Evolutionary conservation across 1,140 invertebrate genomes (phyloP), one percentile per base, ranked within the genome.

Genomic region (Drosophila kikkawai): DNA sequence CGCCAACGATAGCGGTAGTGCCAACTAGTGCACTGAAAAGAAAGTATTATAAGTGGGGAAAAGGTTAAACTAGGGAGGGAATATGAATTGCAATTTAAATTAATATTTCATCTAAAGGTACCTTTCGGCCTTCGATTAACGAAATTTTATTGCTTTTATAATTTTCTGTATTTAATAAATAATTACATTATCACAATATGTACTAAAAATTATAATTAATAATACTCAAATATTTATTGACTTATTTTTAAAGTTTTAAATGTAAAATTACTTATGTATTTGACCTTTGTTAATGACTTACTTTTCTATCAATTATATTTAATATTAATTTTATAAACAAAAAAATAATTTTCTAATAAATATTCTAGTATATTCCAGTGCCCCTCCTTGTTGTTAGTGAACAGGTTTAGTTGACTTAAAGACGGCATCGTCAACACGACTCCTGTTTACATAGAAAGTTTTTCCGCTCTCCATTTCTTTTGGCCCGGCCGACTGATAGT

Each of bases 321-420:
- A 7, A 3, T n/a, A 13, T 44, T 29, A 17, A 13, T 44, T 29
- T 13, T 32, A 1, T 11, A 37, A 37, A 12, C 12, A 3, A 37
- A 17, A 7, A 9, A 34, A 9, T n/a, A 8, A 8, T 36, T 37
- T 48, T 12, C 5, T 1, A 0, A n/a, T 50, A 12, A 4, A 12
- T 36, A 36, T 13, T n/a, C 3, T 19, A 1, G 5, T 37, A 9
- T 37, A 26, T 56, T n/a, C 13, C 34, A 56, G 64, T 68, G 64
- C 7, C 22, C 0, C 17, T 34, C 7, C 26, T 47, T 51, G 44
- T 60, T 73, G 22, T 59, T 59, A 58, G 69, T 39, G 70, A 59
- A 79, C 67, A 80, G 82, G 81, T 87, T 82, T 82, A 65, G 75
- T 74, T 63, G 80, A 87, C 82, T 82, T 85, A 67, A 79, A 75